Conservation (phyloP, 2,113 vertebrate species). For the Cyphomyrus plagiostoma region DNA sequence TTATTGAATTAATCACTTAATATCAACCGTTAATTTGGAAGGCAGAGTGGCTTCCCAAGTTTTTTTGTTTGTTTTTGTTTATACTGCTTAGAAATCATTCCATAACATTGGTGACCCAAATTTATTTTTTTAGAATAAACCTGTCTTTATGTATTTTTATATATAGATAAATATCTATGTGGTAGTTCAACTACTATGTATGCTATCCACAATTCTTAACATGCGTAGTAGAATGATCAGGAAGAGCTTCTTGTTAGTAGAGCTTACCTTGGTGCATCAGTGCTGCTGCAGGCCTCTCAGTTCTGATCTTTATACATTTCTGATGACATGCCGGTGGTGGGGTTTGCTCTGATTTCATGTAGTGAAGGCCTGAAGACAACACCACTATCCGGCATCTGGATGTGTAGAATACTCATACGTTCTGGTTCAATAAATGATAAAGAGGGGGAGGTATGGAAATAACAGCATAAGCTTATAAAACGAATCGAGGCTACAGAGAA, state of each 20-base stretch:
- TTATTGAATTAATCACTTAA: neutral
- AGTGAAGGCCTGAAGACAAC: neutral
- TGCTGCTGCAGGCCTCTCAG: neutral
- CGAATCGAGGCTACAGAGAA: neutral
- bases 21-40: neutral
- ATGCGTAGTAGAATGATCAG: neutral
- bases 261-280: neutral
- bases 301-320: neutral
- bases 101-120: neutral
- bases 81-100: neutral
- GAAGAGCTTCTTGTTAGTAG: neutral
- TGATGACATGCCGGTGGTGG: neutral
- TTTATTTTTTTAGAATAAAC: neutral
- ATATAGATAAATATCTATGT: neutral
- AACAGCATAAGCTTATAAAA: neutral
- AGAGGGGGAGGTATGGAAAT: neutral
- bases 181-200: neutral
- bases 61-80: neutral
- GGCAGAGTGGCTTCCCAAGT: neutral
- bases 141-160: neutral
- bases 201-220: neutral
- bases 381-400: neutral
- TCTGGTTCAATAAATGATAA: neutral
- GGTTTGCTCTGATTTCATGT: neutral
- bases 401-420: neutral